A percentile compares a stretch with the other conserved stretches of the same genome.
phyloP scores from a whole-genome alignment of 2,797 vertebrate species.

The Protonibea diacanthus region DNA sequence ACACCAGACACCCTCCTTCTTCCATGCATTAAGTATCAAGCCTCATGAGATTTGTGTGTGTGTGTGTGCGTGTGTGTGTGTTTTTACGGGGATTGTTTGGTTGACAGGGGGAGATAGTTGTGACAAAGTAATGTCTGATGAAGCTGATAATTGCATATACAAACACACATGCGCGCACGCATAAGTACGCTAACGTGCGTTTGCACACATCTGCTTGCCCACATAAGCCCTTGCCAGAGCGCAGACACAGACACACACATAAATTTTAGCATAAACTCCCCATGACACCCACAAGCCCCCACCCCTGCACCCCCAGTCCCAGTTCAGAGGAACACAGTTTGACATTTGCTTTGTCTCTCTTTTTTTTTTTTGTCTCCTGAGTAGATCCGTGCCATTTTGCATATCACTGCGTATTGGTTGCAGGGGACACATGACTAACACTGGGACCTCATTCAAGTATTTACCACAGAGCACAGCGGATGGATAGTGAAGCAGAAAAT shows the following conservation, averaged over 20 bases:
- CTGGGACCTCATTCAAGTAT: slow-evolving; percentile 71
- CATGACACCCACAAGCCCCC: slow-evolving; percentile 44
- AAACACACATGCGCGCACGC: slow-evolving; percentile 51
- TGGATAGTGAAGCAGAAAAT: slow-evolving; percentile 46
- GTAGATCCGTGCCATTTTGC: slow-evolving; percentile 76
- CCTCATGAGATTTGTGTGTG: slow-evolving; percentile 57
- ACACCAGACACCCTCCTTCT: slow-evolving; percentile 66
- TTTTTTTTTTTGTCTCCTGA: slow-evolving; percentile 57
- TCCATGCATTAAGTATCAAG: slow-evolving; percentile 68
- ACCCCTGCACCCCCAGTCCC: slow-evolving; percentile 44
- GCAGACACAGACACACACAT: slow-evolving; percentile 27
- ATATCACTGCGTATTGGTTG: slow-evolving; percentile 72
- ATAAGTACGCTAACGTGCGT: slow-evolving; percentile 45
- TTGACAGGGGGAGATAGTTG: slow-evolving; percentile 37
- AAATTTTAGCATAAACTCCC: slow-evolving; percentile 54
- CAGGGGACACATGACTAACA: slow-evolving; percentile 68
- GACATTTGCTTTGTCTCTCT: slow-evolving; percentile 79
- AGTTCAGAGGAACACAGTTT: slow-evolving; percentile 72
- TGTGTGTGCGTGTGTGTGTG: slow-evolving; percentile 30
- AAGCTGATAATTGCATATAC: slow-evolving; percentile 63
- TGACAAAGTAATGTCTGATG: slow-evolving; percentile 59
- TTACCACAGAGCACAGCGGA: slow-evolving; percentile 49
- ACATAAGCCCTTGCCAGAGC: slow-evolving; percentile 52
- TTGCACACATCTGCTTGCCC: slow-evolving; percentile 64
- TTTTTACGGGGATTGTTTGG: slow-evolving; percentile 20